Percentiles rank a stretch among this genome's conserved stretches.
phyloP scores from a whole-genome alignment of 2,888 invertebrate genomes.

The Scrobipalpa costella region DNA sequence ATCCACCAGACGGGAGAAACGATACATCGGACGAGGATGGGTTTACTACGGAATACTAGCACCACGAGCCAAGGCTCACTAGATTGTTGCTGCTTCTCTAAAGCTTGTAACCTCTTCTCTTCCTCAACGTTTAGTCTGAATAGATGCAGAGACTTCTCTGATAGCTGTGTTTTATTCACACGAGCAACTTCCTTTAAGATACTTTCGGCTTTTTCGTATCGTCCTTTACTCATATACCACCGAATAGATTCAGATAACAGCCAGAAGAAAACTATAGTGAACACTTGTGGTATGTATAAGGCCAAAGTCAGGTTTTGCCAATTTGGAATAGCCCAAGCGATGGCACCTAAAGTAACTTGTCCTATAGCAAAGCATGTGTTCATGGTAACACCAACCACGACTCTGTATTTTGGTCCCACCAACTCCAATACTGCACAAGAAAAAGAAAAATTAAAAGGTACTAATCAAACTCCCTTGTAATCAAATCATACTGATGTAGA shows the following conservation, averaged over 20 bases:
- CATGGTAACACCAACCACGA: constrained; percentile 84
- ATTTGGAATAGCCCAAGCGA: constrained; percentile 64
- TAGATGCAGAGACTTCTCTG: constrained; percentile 51
- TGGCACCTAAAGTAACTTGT: constrained; percentile 1
- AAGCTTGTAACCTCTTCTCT: constrained; percentile 37
- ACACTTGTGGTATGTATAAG: constrained; percentile 83
- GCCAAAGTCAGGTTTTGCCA: constrained; percentile 85
- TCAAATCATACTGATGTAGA: no score
- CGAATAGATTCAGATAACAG: constrained; percentile 84
- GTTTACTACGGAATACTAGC: constrained; percentile 54
- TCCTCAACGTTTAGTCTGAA: constrained; percentile 48
- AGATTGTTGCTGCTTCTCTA: constrained; percentile 48
- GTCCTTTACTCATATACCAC: constrained; percentile 87
- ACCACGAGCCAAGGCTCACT: constrained; percentile 59
- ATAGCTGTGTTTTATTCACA: constrained; percentile 74
- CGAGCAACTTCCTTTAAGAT: constrained; percentile 82
- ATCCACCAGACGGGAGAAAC: constrained; percentile 82
- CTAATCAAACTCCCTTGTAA: no score
- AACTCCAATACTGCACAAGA: constrained; percentile 84
- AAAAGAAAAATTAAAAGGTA: not conserved
- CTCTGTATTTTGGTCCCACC: constrained; percentile 85
- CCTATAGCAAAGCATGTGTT: constrained; percentile 84
- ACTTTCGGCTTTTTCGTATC: constrained; percentile 82
- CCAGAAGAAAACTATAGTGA: constrained; percentile 83
- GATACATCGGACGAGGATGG: constrained; percentile 49